Evolutionary conservation across 2,113 vertebrate genomes (phyloP), one percentile per base, ranked within the genome.

Genomic region (Sisor rabdophorus): DNA sequence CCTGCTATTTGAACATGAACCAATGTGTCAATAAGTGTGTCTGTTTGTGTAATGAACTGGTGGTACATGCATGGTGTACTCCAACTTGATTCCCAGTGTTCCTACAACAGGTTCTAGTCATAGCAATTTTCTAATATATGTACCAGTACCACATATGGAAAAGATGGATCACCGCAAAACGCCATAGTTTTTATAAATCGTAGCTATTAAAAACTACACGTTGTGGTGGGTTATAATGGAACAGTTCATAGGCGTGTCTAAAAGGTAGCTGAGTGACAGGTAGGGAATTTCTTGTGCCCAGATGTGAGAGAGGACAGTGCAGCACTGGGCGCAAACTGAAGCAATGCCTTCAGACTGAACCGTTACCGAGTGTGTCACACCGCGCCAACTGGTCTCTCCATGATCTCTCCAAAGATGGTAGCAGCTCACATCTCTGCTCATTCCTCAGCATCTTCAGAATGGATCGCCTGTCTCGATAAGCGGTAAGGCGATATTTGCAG

Each of bases 401-500:
- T 87, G 86, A 87, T 88, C 81, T 81, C 86, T 86, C 89, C 84
- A 88, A 94, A 90, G 89, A 98, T 98, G 95, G 95, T 98, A 59
- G 94, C 95, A 82, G 94, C 92, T 79, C 95, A 94, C 91, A 88
- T 92, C 71, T 92, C 91, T 73, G 90, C 94, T 74, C 94, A 94
- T 87, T 87, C 95, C 68, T 90, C 94, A 58, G 93, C 95, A 78
- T 95, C 95, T 72, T 85, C 91, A 79, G 95, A 96, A 87, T 97
- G 96, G 96, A 94, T 98, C 85, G 88, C 94, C 82, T 96, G 96
- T 87, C 89, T 98, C 85, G 96, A 98, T 89, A 98, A 98, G 86
- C 95, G 96, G 96, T 98, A 94, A 78, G 70, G 70, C 11, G 50
- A 10, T n/a, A 48, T 63, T 16, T 67, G 10, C 28, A 72, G 2